phyloP scores from a whole-genome alignment of 2,113 vertebrate genomes.

The Todiramphus chloris region DNA sequence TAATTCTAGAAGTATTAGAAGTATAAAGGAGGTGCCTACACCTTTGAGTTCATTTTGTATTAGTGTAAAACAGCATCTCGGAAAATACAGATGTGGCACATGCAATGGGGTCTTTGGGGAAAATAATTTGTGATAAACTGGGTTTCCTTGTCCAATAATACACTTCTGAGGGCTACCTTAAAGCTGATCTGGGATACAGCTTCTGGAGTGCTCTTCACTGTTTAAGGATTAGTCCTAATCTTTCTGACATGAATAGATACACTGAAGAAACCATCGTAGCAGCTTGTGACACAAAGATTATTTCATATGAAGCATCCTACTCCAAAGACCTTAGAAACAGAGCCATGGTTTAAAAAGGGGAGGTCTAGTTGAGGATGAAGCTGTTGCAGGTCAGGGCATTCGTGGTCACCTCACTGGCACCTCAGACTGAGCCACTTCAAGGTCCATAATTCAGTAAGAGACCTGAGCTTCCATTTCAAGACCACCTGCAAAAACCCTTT shows the following conservation, averaged over 20 bases:
- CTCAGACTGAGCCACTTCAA: neutral
- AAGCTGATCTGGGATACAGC: neutral
- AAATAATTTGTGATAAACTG: neutral
- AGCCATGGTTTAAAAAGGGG: neutral
- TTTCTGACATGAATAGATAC: neutral
- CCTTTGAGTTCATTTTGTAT: neutral
- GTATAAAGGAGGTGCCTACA: neutral
- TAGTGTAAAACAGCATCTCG: neutral
- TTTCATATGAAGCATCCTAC: neutral
- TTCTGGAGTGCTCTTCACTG: neutral
- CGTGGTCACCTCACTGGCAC: neutral
- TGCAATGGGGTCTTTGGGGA: neutral
- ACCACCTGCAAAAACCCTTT: neutral
- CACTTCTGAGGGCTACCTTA: neutral
- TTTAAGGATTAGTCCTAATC: neutral
- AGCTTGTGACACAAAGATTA: too few species aligned
- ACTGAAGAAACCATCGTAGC: neutral
- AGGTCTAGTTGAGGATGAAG: neutral
- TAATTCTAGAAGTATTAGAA: neutral
- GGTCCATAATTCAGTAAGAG: neutral
- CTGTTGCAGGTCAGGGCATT: neutral
- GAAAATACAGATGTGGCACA: neutral
- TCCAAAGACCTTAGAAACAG: neutral
- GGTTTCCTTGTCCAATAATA: neutral
- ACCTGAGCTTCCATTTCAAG: accelerated